phyloP scores from a whole-genome alignment of 2,888 invertebrate species.

The Eurytoma californica region DNA sequence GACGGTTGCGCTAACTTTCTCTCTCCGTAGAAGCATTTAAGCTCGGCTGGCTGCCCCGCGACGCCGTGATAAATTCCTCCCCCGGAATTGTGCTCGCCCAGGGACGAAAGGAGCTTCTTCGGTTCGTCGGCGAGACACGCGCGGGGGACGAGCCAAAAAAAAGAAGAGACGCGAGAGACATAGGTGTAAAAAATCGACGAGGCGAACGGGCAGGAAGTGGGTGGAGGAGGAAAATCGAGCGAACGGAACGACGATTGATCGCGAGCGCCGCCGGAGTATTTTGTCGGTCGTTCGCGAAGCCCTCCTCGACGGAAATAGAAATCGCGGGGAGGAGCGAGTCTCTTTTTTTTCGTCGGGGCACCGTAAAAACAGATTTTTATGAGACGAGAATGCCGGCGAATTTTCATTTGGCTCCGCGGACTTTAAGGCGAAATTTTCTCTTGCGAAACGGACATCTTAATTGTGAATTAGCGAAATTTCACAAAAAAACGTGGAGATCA shows the following conservation, averaged over 20 bases:
- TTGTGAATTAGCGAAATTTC: too few species aligned
- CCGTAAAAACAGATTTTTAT: too few species aligned
- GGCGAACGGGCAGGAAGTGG: neutral
- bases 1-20: too few species aligned
- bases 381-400: too few species aligned
- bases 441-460: too few species aligned
- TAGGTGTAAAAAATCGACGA: neutral
- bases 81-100: neutral
- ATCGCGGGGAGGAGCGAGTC: neutral
- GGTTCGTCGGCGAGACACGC: neutral
- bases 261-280: constrained; percentile 1
- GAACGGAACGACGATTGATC: constrained; percentile 28
- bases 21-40: neutral
- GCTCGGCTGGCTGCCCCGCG: neutral
- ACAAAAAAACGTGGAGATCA: too few species aligned
- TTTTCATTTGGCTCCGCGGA: too few species aligned
- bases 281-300: constrained; percentile 18
- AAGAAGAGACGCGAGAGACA: neutral
- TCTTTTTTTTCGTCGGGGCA: too few species aligned
- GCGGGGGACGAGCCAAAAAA: too few species aligned
- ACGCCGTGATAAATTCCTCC: constrained; percentile 24
- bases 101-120: neutral
- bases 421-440: too few species aligned
- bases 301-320: constrained; percentile 3
- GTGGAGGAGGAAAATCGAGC: constrained; percentile 7